Conservation (phyloP, 2,797 vertebrate species). For the Moxostoma hubbsi region DNA sequence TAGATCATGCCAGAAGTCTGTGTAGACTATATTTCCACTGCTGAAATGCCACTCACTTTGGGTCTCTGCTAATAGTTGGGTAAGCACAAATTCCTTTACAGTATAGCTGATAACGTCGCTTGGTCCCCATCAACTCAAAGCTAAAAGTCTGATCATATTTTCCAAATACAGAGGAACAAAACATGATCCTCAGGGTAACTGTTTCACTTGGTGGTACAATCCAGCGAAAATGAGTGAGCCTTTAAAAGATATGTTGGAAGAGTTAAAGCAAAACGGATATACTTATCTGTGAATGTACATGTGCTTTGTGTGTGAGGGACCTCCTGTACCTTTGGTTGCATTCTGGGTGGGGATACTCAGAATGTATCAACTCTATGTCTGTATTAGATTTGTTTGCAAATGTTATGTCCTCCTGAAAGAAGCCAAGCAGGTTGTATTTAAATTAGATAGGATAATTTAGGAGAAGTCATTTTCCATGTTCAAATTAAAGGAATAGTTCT, state of each 20-base stretch:
- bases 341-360: conserved; percentile 50
- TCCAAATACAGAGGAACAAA: conserved; percentile 75
- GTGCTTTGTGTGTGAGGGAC: neutral
- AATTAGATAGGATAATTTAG: neutral
- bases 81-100: conserved; percentile 82
- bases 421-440: neutral
- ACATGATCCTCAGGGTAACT: conserved; percentile 80
- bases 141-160: conserved; percentile 82
- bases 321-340: conserved; percentile 58
- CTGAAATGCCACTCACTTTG: conserved; percentile 76
- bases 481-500: neutral
- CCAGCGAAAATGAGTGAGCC: conserved; percentile 85
- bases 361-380: conserved; percentile 57
- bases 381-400: neutral
- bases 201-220: conserved; percentile 77
- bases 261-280: too few relatives aligned
- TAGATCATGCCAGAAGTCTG: neutral
- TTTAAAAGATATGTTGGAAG: conserved; percentile 60
- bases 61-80: conserved; percentile 83
- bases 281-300: neutral
- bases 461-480: neutral
- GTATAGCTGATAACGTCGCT: conserved; percentile 78
- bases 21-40: neutral
- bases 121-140: conserved; percentile 86
- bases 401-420: conserved; percentile 4